Conservation (phyloP, 2,113 vertebrate genomes). For the Sylvietta virens region DNA sequence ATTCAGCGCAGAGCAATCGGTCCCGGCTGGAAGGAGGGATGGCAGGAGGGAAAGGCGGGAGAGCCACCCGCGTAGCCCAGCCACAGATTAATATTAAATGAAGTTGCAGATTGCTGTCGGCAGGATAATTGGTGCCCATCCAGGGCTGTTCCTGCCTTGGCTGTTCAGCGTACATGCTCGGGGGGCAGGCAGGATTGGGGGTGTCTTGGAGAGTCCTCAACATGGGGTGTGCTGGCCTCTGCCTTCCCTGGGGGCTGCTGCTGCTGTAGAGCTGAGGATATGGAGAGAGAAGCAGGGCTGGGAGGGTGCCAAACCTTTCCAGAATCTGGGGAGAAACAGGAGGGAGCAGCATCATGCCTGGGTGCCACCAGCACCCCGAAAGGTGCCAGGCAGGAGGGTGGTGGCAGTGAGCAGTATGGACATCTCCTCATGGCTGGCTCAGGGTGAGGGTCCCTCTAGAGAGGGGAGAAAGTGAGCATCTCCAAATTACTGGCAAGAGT, state of each 20-base stretch:
- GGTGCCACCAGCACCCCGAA: neutral
- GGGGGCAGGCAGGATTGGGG: neutral
- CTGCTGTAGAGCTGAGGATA: neutral
- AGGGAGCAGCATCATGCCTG: neutral
- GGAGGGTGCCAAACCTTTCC: neutral
- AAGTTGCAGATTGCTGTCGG: neutral
- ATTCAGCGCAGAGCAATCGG: neutral
- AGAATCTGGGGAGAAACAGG: neutral
- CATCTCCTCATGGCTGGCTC: neutral
- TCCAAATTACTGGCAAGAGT: rapidly evolving
- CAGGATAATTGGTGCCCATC: neutral
- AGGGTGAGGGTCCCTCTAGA: neutral
- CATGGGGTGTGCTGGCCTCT: neutral
- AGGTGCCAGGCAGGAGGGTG: neutral
- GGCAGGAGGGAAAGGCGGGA: constrained; percentile 15
- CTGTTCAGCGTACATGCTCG: rapidly evolving
- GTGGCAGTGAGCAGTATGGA: neutral
- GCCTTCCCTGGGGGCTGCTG: neutral
- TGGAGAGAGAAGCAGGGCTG: neutral
- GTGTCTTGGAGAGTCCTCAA: neutral
- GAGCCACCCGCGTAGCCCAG: neutral
- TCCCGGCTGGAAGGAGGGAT: neutral
- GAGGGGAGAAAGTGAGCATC: neutral
- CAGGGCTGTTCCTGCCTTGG: neutral
- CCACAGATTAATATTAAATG: constrained; percentile 30